Base-by-base conservation (phyloP, 1,140 invertebrate species). In the Brachionus asplanchnoidis region DNA sequence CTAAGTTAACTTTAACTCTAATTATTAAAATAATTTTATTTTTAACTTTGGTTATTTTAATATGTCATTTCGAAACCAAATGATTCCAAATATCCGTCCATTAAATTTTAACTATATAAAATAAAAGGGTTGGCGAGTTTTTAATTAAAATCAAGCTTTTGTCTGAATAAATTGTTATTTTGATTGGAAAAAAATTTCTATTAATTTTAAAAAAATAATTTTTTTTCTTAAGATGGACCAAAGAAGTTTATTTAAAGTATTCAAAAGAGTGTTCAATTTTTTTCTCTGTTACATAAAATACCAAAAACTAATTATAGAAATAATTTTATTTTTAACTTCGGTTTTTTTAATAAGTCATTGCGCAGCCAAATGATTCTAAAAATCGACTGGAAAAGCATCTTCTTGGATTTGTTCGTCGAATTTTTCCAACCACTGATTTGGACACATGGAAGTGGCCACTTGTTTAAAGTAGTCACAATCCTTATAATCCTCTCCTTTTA, bases 381-480 rank as follows among this genome's bases (percentile, higher is more conserved):
- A 26, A 84, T 84, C 60, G 28, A 66, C 84, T 36, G 84, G 84
- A 20, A 84, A 84, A 77, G 68, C 84, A 12, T 53, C 32, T 12
- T 23, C 14, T 42, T 85, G 50, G 26, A 85, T 79, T 80, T 85
- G 46, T 17, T 85, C 84, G 9, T 85, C 77, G 23, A 56, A 85
- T 50, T 68, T 85, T 50, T 79, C 73, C 6, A 79, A 6, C 73
- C 73, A 85, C 40, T 79, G 46, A 68, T 65, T 40, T 26, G 84
- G 84, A 66, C 84, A 85, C 20, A 79, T 32, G 28, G 60, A 8
- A 26, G 46, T 50, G 28, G 70, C 70, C 2, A 65, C 73, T 56
- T 79, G 84, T 80, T 85, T 85, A 46, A 85, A 85, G 70, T 85
- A 85, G 9, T 78, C 84, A 42, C 84, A 85, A 23, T 60, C 50